A percentile compares a stretch with the other conserved stretches of the same genome.
These are phyloP conservation scores for Trileptium ribeirensis DNA, from an alignment of 2,888 invertebrate species.

Conservation along the genomic window DNA sequence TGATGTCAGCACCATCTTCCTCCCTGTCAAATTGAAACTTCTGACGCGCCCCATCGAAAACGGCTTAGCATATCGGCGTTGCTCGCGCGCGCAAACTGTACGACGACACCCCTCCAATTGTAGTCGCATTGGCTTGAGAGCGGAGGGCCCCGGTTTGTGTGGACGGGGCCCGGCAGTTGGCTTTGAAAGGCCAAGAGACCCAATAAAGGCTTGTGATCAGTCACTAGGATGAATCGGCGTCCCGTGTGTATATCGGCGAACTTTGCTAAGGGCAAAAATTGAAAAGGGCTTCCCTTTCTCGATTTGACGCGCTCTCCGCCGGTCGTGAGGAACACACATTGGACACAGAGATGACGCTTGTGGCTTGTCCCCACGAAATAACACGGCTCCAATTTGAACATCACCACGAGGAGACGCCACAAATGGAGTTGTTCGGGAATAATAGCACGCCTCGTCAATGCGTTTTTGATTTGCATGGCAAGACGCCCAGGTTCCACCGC, in stretches of 20 bases:
- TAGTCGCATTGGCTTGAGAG: conserved; percentile 11
- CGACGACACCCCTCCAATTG: not conserved
- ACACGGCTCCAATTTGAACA: conserved; percentile 18
- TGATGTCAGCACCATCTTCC: conserved; percentile 22
- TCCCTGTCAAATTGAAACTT: conserved; percentile 24
- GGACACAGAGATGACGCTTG: conserved; percentile 33
- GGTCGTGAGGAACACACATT: conserved; percentile 36
- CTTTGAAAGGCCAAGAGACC: conserved; percentile 30
- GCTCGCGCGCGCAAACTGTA: conserved; percentile 18
- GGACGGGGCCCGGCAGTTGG: conserved; percentile 20
- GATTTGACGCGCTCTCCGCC: conserved; percentile 36
- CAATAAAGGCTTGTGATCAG: conserved; percentile 35
- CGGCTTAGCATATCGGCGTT: conserved; percentile 35
- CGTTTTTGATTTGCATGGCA: not conserved
- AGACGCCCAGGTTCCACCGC: not conserved
- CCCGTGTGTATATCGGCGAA: conserved; percentile 39
- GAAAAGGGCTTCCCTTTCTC: conserved; percentile 39
- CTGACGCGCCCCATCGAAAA: conserved; percentile 13
- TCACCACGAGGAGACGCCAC: conserved; percentile 1
- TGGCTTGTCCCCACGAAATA: conserved; percentile 29
- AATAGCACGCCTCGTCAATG: not conserved
- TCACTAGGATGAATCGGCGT: conserved; percentile 28
- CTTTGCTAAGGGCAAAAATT: conserved; percentile 36
- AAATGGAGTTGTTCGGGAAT: not conserved
- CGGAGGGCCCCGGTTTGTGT: conserved; percentile 26